A percentile compares a stretch with the other conserved stretches of the same genome.
These are phyloP conservation scores for Hydrotaea diabolus DNA, from an alignment of 2,888 invertebrate species.

Conservation along the genomic window DNA sequence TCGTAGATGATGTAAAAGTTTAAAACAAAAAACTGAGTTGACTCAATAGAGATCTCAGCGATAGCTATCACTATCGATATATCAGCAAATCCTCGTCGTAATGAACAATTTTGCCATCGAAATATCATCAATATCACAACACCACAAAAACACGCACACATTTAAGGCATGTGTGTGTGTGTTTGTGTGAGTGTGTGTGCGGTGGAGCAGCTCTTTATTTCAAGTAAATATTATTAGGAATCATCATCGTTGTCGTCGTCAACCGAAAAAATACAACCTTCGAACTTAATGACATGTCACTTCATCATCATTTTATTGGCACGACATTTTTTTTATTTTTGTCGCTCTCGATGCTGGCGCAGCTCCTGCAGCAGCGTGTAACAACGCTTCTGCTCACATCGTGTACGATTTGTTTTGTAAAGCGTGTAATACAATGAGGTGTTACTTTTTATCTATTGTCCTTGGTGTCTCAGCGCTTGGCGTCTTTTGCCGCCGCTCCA, in stretches of 20 bases:
- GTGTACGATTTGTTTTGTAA: constrained; percentile 51
- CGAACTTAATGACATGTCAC: constrained; percentile 40
- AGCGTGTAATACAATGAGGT: constrained; percentile 55
- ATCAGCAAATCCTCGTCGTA: no score
- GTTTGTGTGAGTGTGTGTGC: not conserved
- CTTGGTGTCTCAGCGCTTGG: not conserved
- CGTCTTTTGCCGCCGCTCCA: not conserved
- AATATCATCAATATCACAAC: no score
- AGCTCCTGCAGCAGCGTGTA: not conserved
- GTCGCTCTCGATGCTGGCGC: no score
- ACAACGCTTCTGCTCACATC: constrained; percentile 38
- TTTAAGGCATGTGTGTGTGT: no score
- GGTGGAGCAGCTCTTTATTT: not conserved
- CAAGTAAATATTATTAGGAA: constrained; percentile 15
- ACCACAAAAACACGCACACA: no score
- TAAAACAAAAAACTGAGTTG: no score
- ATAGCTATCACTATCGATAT: no score
- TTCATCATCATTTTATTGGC: constrained; percentile 40
- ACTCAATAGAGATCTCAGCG: no score
- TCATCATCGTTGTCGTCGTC: not conserved
- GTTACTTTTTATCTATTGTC: constrained; percentile 29
- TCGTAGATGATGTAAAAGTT: no score
- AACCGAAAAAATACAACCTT: constrained; percentile 29
- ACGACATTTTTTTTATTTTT: not conserved
- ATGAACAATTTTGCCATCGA: no score